Evolutionary conservation across 2,888 invertebrate genomes (phyloP).

Genomic region (Poecilus cupreus): DNA sequence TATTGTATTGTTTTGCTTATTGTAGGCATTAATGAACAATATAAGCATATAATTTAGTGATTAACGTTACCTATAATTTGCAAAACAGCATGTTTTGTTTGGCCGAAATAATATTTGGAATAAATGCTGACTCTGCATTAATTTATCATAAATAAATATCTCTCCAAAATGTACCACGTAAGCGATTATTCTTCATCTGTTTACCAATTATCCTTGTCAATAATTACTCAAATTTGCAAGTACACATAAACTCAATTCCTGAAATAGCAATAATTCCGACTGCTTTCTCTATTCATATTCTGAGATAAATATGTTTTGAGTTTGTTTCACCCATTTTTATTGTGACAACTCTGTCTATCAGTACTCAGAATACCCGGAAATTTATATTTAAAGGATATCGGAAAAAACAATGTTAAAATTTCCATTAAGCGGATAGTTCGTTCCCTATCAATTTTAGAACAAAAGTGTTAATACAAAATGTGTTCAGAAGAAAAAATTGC

Average conservation of each 20-base stretch:
- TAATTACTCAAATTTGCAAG: background rate
- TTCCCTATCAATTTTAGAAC: too few species aligned
- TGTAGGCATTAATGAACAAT: background rate
- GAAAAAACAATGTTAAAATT: too few species aligned
- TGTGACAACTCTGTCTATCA: too few species aligned
- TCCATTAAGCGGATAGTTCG: too few species aligned
- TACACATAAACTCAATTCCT: background rate
- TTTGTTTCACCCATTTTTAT: too few species aligned
- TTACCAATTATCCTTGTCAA: background rate
- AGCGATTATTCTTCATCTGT: background rate
- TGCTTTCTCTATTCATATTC: too few species aligned
- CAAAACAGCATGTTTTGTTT: conserved; percentile 9
- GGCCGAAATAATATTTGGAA: background rate
- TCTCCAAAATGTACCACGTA: conserved; percentile 9
- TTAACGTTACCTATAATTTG: background rate
- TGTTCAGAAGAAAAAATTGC: too few species aligned
- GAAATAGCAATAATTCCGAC: too few species aligned
- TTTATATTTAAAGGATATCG: too few species aligned
- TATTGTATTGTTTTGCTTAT: background rate
- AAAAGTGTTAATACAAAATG: too few species aligned
- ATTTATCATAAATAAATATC: background rate
- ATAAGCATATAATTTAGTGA: conserved; percentile 18
- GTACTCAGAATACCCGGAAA: too few species aligned
- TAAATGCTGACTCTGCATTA: conserved; percentile 2
- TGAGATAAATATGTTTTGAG: too few species aligned